These are phyloP conservation scores for Dicyrtomina minuta DNA, from an alignment of 2,888 invertebrate genomes.

Conservation along the genomic window DNA sequence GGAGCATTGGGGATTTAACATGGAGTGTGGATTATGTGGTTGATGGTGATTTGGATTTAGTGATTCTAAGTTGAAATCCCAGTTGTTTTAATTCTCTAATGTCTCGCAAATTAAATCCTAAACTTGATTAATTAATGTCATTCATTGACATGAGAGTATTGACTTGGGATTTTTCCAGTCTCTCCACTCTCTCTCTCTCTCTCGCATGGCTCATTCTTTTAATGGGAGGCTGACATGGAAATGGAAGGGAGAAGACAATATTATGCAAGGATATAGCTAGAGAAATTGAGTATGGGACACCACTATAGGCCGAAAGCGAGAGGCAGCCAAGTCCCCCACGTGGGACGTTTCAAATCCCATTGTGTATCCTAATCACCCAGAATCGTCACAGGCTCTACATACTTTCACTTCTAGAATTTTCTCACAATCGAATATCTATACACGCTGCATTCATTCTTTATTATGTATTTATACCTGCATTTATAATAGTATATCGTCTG, in stretches of 20 bases:
- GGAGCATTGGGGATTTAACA: neutral
- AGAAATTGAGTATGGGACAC: too few species aligned
- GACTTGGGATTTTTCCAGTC: neutral
- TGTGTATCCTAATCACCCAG: constrained; percentile 53
- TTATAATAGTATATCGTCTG: too few species aligned
- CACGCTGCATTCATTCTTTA: too few species aligned
- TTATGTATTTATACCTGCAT: too few species aligned
- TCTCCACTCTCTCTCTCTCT: too few species aligned
- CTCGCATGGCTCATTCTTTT: too few species aligned
- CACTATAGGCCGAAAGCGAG: constrained; percentile 10
- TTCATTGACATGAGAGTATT: constrained; percentile 40
- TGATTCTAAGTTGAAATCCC: constrained; percentile 45
- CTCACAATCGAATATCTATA: too few species aligned
- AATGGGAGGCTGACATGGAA: neutral
- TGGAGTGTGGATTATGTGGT: neutral
- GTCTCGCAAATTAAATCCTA: constrained; percentile 53
- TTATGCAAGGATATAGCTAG: too few species aligned
- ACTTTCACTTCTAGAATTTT: neutral
- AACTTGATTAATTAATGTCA: constrained; percentile 54
- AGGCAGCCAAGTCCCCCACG: constrained; percentile 10
- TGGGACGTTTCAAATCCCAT: constrained; percentile 44
- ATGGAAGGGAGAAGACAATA: too few species aligned
- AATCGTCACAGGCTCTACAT: constrained; percentile 1
- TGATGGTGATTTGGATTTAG: neutral
- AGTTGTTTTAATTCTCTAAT: constrained; percentile 51